Evolutionary conservation across 2,113 vertebrate genomes (phyloP), one percentile per base, ranked within the genome.

Genomic region (Melospiza melodia): DNA sequence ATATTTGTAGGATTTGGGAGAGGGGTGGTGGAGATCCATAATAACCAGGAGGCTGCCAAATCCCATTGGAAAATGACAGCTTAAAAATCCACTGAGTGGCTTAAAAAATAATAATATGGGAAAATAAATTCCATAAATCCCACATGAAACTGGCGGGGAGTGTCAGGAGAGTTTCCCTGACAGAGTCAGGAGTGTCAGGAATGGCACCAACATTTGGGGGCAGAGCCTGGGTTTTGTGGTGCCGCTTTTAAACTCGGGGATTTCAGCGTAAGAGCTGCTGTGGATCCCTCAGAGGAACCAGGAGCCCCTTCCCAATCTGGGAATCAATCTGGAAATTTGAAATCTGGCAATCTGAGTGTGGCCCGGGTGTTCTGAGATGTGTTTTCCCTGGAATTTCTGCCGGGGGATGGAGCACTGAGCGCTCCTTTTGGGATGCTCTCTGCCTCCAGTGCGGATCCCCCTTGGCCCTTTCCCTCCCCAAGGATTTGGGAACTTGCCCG

Each of bases 261-360:
- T 15, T 30, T 66, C 6, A 33, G 30, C 1, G 15, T 10, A 9
- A 43, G 63, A 19, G 46, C 12, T 15, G 3, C 30, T 20, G 28
- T 10, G 0, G 1, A 6, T 49, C 43, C 51, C 4, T 4, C 30
- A 4, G 13, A 3, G 1, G 1, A 3, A 39, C 8, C 3, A 0
- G 43, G 49, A 77, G 48, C n/a, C 27, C n/a, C n/a, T 7, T 46
- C 52, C 63, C 14, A 0, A 15, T 15, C 57, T 23, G 33, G 22
- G 57, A 59, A 35, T 59, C 14, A 0, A 10, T 15, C 57, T 23
- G 33, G 22, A n/a, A 59, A 35, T 59, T 16, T n/a, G 19, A 9
- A 57, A 57, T 19, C 55, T 0, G 21, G 59, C 46, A 24, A 43
- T 65, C 11, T 10, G 22, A 72, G 61, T 59, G 59, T 0, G 10